These are phyloP conservation scores for Philopedon plagiatum DNA, from an alignment of 2,888 invertebrate species.

Conservation along the genomic window DNA sequence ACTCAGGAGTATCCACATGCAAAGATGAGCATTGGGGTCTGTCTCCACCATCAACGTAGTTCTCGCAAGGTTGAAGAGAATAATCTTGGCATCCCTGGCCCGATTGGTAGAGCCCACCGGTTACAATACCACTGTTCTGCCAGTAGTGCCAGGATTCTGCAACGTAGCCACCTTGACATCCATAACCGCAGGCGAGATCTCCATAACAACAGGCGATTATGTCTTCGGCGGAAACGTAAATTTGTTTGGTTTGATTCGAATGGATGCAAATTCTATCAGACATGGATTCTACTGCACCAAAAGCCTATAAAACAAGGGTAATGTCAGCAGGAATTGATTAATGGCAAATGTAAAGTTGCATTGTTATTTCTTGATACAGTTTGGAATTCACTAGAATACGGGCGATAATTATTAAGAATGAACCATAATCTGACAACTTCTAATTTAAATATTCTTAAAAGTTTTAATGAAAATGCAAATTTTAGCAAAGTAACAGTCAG, in stretches of 20 bases:
- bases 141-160: slow-evolving; percentile 88
- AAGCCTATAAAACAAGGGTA: slow-evolving; percentile 75
- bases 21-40: slow-evolving; percentile 72
- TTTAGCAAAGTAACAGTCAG: too few species aligned
- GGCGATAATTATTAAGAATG: too few species aligned
- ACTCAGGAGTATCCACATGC: too few species aligned
- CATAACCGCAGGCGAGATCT: slow-evolving; percentile 73
- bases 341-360: too few species aligned
- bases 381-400: too few species aligned
- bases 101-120: slow-evolving; percentile 82
- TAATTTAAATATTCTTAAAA: too few species aligned
- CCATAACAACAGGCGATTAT: slow-evolving; percentile 80
- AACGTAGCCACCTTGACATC: slow-evolving; percentile 85
- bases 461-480: too few species aligned
- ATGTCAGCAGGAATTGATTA: too few species aligned
- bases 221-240: slow-evolving; percentile 86
- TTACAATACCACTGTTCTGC: slow-evolving; percentile 84
- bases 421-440: too few species aligned
- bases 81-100: slow-evolving; percentile 46
- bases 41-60: slow-evolving; percentile 64
- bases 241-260: slow-evolving; percentile 77
- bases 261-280: slow-evolving; percentile 88
- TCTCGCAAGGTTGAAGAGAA: slow-evolving; percentile 41
- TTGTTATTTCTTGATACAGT: too few species aligned
- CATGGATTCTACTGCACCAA: slow-evolving; percentile 90